Base-by-base conservation (phyloP, 2,797 vertebrate genomes). In the Pseudopleuronectes americanus region DNA sequence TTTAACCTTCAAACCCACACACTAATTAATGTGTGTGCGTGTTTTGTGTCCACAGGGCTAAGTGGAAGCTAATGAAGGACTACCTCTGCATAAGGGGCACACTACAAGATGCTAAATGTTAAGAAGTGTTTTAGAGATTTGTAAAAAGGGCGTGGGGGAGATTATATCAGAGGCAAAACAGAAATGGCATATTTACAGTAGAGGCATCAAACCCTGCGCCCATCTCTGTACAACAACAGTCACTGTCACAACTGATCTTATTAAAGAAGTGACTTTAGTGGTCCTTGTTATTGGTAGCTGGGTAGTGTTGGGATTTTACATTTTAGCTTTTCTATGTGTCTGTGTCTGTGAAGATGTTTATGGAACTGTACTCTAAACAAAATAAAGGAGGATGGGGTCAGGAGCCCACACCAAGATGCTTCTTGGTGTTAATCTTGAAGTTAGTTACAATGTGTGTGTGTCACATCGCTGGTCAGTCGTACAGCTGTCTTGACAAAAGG, bases 1-100 rank as follows among this genome's bases (percentile, higher is more conserved):
- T 79, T 90, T 90, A 91, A 92, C 90, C 90, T 91, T 90, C 80
- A 87, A 79, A 86, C 81, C 80, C 74, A 77, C 85, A 75, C 76
- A 72, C 64, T 84, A 78, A 82, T 84, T 77, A 77, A 38, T 79
- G 43, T 77, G 43, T 76, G 75, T 72, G 74, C 77, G 74, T 74
- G 52, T 43, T 76, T 49, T 75, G 74, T 56, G 74, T 85, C 83
- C 78, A 66, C 72, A 71, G 78, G 81, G 80, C 83, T 24, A 57
- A 74, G 68, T 54, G 58, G 66, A 53, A 53, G 77, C 83, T 87
- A 84, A 87, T 85, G 79, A 86, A 79, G 76, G 74, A 60, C 73
- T 58, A 63, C 70, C 74, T 81, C 47, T 64, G 64, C 64, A 78
- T 64, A 57, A 57, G 84, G 79, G 75, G 56, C 47, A 61, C 41